Evolutionary conservation across 2,797 vertebrate species (phyloP), one percentile per base, ranked within the genome.

Genomic region (Arctocebus calabarensis): DNA sequence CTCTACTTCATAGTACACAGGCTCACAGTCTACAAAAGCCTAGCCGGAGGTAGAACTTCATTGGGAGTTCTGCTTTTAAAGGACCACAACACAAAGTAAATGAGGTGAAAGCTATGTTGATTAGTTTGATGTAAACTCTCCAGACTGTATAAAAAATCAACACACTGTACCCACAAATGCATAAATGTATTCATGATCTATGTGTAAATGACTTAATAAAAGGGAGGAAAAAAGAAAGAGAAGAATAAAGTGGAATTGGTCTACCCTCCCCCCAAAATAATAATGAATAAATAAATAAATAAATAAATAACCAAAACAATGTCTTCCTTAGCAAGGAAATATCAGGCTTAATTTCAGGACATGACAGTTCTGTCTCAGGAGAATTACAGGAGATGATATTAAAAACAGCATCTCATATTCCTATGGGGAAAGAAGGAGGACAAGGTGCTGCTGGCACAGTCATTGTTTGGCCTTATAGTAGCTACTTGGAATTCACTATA

Each of bases 271-370:
- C 48, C 48, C 48, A 52, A 52, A 52, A 45, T 10, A 45, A 45
- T 45, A 45, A 45, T 45, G 10, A 45, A 45, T 45, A 45, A 45
- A 48, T 48, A 48, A 48, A 48, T 48, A 48, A 48, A 52, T 52
- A 52, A 52, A 52, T 52, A 52, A 52, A 52, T 16, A 4, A 52
- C 48, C 48, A 52, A 70, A 25, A 84, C 10, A 10, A 68, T 62
- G 20, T 90, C 52, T 96, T 62, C 64, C 27, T n/a, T 48, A 97
- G 59, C 27, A 40, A 57, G 61, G 79, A 89, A 82, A 79, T 27
- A 66, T 4, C 55, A 91, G 70, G 64, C 34, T 94, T 87, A 90
- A 32, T 83, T 88, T 96, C 45, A 75, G 32, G 55, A 84, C 2
- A 32, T 57, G 59, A 61, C 20, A 94, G 34, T 87, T 91, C 71